Evolutionary conservation across 2,113 vertebrate genomes (phyloP).

Genomic region (Toxostoma redivivum): DNA sequence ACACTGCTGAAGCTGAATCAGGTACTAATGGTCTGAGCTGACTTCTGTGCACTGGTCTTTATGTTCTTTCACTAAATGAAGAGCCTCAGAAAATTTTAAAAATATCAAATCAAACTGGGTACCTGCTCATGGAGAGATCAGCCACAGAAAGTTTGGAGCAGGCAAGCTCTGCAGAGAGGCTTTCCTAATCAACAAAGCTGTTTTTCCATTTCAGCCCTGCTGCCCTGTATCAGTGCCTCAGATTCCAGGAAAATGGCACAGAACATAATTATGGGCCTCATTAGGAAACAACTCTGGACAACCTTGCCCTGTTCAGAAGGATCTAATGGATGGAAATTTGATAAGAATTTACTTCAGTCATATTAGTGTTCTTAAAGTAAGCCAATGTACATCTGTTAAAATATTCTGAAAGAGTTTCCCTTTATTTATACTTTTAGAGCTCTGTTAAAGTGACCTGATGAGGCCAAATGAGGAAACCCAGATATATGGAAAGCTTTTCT

Average conservation of each 20-base stretch:
- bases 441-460: not conserved
- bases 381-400: not conserved
- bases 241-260: not conserved
- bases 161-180: accelerated
- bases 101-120: not conserved
- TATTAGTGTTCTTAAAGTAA: not conserved
- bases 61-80: not conserved
- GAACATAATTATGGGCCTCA: not conserved
- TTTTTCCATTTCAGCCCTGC: not conserved
- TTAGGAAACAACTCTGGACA: not conserved
- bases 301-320: not conserved
- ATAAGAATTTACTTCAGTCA: not conserved
- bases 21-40: not conserved
- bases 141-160: not conserved
- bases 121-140: not conserved
- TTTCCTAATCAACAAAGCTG: not conserved
- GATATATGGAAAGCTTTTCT: not conserved
- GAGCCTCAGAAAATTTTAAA: not conserved
- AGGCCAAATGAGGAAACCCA: not conserved
- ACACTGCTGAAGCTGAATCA: not conserved
- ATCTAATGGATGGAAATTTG: not conserved
- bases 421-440: not conserved
- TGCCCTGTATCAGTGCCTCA: not conserved
- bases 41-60: not conserved
- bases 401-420: not conserved